Evolutionary conservation across 1,140 invertebrate genomes (phyloP), one percentile per base, ranked within the genome.

Genomic region (Maniola jurtina): DNA sequence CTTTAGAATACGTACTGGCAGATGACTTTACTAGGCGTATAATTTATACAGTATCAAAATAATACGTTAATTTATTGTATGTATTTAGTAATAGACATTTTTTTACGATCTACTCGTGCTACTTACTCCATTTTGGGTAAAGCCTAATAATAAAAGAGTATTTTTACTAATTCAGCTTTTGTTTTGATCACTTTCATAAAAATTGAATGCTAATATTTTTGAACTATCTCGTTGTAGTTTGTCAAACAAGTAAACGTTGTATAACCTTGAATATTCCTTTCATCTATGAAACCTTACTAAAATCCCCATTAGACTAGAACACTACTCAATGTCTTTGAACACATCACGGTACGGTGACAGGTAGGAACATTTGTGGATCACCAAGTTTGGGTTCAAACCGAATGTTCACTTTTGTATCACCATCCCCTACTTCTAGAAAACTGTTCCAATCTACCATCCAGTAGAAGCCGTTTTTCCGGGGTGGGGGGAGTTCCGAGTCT

Each of bases 381-480:
- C 96, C 96, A 50, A 94, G 92, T 90, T 95, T 96, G 0, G 96
- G 96, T 64, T 94, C 92, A 73, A 96, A 95, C 72, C 94, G 92
- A 70, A 97, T 92, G 77, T 96, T 95, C 1, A 96, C 93, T 84
- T 95, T 94, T 59, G 93, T 94, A 35, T 94, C 94, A 58, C 93
- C 94, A n/a, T 96, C 95, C 33, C 95, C 96, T 4, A 96, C 95
- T 81, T 96, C 95, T 5, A 96, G 88, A 75, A 97, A 97, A 11
- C 94, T 93, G 76, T 97, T 96, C 95, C 95, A 96, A 77, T 97
- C 96, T 0, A 96, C 89, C 59, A 96, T 92, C 85, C 96, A 96
- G 77, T 96, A 97, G 52, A 97, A 93, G 3, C 96, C 96, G 62
- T 94, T 96, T 77, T 93, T 94, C 65, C 92, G 92, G 59, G 92